These are phyloP conservation scores for Agonopterix alstromeriana DNA, from an alignment of 2,888 invertebrate genomes.

Conservation along the genomic window DNA sequence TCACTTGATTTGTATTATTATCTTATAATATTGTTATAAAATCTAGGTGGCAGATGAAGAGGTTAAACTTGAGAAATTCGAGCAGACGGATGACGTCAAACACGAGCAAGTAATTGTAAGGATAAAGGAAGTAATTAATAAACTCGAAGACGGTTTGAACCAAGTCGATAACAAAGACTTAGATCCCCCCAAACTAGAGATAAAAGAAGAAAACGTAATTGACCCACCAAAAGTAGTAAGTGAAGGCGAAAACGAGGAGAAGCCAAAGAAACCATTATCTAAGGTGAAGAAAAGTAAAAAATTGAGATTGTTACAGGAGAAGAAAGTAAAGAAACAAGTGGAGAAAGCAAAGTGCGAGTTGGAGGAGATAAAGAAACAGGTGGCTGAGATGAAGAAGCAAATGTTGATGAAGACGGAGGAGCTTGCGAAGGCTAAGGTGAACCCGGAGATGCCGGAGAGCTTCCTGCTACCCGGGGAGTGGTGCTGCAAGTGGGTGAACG, in stretches of 20 bases:
- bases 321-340: conserved; percentile 52
- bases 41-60: conserved; percentile 51
- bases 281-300: conserved; percentile 51
- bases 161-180: conserved; percentile 18
- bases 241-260: conserved; percentile 12
- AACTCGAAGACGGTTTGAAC: conserved; percentile 52
- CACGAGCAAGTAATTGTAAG: conserved; percentile 56
- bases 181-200: conserved; percentile 8
- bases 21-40: not conserved
- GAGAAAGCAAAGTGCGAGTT: conserved; percentile 53
- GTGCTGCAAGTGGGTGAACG: conserved; percentile 83
- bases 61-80: conserved; percentile 49
- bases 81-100: conserved; percentile 40
- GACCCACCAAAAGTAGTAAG: conserved; percentile 3
- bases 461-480: conserved; percentile 73
- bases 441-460: conserved; percentile 38
- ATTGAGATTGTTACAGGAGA: conserved; percentile 40
- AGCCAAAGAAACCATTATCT: conserved; percentile 26
- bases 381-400: conserved; percentile 55
- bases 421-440: conserved; percentile 17
- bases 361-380: conserved; percentile 52
- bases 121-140: conserved; percentile 60
- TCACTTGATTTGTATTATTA: not conserved
- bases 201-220: conserved; percentile 2
- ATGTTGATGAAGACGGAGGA: conserved; percentile 43